Percentiles rank a stretch among this genome's conserved stretches.
phyloP scores from a whole-genome alignment of 2,797 vertebrate species.

The Fistularia commersonii region DNA sequence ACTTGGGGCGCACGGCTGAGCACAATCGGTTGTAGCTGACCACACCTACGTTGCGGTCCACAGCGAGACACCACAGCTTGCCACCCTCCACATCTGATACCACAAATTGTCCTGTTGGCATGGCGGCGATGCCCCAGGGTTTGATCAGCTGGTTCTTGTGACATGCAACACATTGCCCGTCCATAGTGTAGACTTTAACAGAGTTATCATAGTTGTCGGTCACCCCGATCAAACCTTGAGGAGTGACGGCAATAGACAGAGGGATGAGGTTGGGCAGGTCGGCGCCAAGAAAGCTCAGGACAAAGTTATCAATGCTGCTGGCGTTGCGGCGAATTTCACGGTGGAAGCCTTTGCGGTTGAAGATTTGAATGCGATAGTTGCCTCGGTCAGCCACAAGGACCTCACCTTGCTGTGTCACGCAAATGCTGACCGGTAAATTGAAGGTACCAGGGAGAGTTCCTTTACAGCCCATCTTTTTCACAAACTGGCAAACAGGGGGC shows the following conservation, averaged over 20 bases:
- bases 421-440: constrained; percentile 91
- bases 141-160: constrained; percentile 95
- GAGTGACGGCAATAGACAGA: constrained; percentile 91
- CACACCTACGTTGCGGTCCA: constrained; percentile 88
- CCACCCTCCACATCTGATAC: constrained; percentile 96
- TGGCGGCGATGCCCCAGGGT: constrained; percentile 93
- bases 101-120: constrained; percentile 92
- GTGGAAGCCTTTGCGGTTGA: constrained; percentile 93
- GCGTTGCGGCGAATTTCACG: constrained; percentile 93
- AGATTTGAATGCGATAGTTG: constrained; percentile 94
- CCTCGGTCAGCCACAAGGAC: constrained; percentile 95
- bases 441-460: constrained; percentile 92
- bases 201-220: constrained; percentile 97
- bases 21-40: constrained; percentile 92
- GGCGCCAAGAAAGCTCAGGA: constrained; percentile 92
- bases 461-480: constrained; percentile 96
- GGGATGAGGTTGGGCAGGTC: constrained; percentile 93
- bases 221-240: constrained; percentile 90
- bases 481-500: constrained; percentile 86
- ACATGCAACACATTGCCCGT: constrained; percentile 91
- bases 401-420: constrained; percentile 86
- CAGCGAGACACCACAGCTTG: constrained; percentile 93
- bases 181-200: constrained; percentile 93
- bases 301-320: constrained; percentile 93
- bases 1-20: constrained; percentile 93